These are phyloP conservation scores for Phenacoccus solenopsis DNA, from an alignment of 1,140 invertebrate species.

Conservation along the genomic window DNA sequence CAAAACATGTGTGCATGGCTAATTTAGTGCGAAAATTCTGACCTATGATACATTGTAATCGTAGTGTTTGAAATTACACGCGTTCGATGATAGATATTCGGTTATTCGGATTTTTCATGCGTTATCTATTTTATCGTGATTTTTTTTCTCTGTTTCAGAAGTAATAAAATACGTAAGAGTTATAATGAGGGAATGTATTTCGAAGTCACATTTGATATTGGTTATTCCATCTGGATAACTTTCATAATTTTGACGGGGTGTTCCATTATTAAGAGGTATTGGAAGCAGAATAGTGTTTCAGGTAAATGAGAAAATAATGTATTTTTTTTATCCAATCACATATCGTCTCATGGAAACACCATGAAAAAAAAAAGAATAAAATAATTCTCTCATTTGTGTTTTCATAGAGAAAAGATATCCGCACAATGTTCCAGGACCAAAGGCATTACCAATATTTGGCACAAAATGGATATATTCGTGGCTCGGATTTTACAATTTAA, in stretches of 20 bases:
- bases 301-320: background rate
- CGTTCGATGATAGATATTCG: background rate
- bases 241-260: background rate
- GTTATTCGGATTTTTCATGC: background rate
- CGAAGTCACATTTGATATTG: background rate
- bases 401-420: conserved; percentile 1
- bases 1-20: background rate
- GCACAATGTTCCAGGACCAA: conserved; percentile 53
- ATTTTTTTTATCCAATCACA: too few relatives aligned
- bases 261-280: background rate
- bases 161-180: background rate
- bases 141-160: background rate
- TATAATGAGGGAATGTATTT: background rate
- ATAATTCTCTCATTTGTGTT: background rate
- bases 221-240: background rate
- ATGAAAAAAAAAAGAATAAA: too few relatives aligned
- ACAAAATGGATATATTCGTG: conserved; percentile 62
- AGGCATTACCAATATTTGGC: conserved; percentile 57
- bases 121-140: background rate
- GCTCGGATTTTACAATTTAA: conserved; percentile 53
- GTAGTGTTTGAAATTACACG: background rate
- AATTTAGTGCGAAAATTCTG: background rate
- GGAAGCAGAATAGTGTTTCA: background rate
- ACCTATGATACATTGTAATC: background rate
- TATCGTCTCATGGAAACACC: too few relatives aligned